A percentile compares a stretch with the other conserved stretches of the same genome.
Conservation (phyloP, 92 coral and sea anemone genomes). For the Nematostella vectensis region DNA sequence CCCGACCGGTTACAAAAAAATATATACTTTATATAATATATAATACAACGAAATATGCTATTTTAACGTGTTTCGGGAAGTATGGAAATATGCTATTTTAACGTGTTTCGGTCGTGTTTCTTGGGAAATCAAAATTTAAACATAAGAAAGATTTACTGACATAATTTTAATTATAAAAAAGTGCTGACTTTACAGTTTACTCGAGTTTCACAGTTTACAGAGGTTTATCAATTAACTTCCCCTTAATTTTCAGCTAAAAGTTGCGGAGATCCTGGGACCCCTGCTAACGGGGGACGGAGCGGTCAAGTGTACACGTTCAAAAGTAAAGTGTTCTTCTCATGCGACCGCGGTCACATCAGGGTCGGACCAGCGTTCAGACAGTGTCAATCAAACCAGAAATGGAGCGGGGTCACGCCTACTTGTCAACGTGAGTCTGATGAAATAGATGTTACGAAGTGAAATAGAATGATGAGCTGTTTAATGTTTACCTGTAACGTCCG, state of each 20-base stretch:
- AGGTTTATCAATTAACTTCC: too few species aligned
- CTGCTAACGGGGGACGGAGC: conserved; percentile 34
- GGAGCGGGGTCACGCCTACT: conserved; percentile 59
- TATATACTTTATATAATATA: too few species aligned
- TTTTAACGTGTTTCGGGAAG: too few species aligned
- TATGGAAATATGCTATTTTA: too few species aligned
- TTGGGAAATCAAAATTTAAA: too few species aligned
- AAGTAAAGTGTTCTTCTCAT: conserved; percentile 40
- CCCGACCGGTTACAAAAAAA: too few species aligned
- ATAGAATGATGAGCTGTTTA: background rate
- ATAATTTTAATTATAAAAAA: too few species aligned
- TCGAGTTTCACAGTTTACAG: too few species aligned
- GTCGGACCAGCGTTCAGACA: conserved; percentile 48
- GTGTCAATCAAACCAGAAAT: conserved; percentile 57
- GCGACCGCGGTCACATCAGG: conserved; percentile 34
- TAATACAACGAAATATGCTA: too few species aligned
- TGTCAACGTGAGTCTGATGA: conserved; percentile 43
- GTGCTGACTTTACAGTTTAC: too few species aligned
- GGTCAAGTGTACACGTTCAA: conserved; percentile 55
- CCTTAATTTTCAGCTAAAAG: conserved; percentile 41
- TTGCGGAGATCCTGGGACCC: conserved; percentile 69
- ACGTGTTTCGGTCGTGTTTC: too few species aligned
- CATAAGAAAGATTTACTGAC: too few species aligned
- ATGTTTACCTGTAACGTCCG: background rate
- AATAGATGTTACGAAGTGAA: background rate